Evolutionary conservation across 1,140 invertebrate genomes (phyloP).

Genomic region (Heliconius himera): DNA sequence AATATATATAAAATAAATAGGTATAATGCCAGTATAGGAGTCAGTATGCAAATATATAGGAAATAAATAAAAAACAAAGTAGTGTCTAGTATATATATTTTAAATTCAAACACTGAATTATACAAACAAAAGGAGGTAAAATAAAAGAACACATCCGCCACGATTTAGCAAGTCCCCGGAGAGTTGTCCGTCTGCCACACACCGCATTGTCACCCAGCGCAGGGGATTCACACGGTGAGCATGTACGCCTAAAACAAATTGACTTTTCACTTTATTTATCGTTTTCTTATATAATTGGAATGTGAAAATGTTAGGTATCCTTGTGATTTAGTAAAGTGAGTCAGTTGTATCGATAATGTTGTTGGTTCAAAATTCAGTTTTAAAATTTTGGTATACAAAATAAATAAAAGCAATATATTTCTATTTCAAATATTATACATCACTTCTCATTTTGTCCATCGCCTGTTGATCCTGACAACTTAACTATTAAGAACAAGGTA

Average conservation of each 20-base stretch:
- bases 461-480: too few relatives aligned
- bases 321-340: not conserved
- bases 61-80: not conserved
- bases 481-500: too few relatives aligned
- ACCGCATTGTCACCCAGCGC: slow-evolving; percentile 62
- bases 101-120: slow-evolving; percentile 9
- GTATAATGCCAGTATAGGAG: too few relatives aligned
- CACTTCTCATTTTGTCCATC: too few relatives aligned
- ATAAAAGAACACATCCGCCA: slow-evolving; percentile 61
- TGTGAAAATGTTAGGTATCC: not conserved
- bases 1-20: too few relatives aligned
- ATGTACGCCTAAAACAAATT: slow-evolving; percentile 38
- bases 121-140: slow-evolving; percentile 46
- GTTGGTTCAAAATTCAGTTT: not conserved
- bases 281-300: slow-evolving; percentile 14
- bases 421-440: too few relatives aligned
- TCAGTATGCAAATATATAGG: too few relatives aligned
- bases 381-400: too few relatives aligned
- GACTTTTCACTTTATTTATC: slow-evolving; percentile 24
- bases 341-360: not conserved
- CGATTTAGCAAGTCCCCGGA: slow-evolving; percentile 63
- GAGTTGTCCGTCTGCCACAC: slow-evolving; percentile 48
- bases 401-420: too few relatives aligned
- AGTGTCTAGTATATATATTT: not conserved
- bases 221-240: slow-evolving; percentile 36